Base-by-base conservation (phyloP, 2,797 vertebrate genomes). In the Tapirus indicus region DNA sequence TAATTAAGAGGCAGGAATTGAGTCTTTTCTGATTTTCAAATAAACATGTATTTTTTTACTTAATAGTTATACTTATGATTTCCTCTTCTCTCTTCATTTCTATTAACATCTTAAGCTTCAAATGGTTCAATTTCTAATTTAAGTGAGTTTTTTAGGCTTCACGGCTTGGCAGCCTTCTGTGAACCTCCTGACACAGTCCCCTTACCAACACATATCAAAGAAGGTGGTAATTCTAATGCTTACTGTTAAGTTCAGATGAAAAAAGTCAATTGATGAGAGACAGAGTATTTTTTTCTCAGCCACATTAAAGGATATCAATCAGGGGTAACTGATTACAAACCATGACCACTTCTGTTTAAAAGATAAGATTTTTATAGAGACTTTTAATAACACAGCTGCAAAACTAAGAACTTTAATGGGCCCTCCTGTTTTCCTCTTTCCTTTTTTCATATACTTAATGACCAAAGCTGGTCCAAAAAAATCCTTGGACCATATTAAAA, bases 331-430 rank as follows among this genome's bases (percentile, higher is more conserved):
- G 89, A 94, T 92, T 94, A 95, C 12, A 94, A 95, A 84, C 88
- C 44, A 79, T 75, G 92, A 54, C 92, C 52, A 74, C 71, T 54
- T 78, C 72, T 79, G 75, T 35, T 89, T 94, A 96, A 97, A 97
- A 95, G 77, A 83, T 83, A 96, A 92, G 66, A 80, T 66, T 66
- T 91, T 60, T 44, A 77, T 16, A 89, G 78, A 95, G 71, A 84
- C 86, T 93, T 95, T 68, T 66, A 95, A 94, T 71, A 97, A 78
- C 94, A 95, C 84, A 97, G 95, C 95, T 95, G 83, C 77, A 92
- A 95, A 97, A 79, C 88, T 89, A 88, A 89, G 71, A 97, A 93
- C 79, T 91, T 87, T 13, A 52, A 54, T 1, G 25, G n/a, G 23
- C 21, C 35, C 91, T 92, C 64, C 60, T 80, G 41, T 60, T 79